phyloP scores from a whole-genome alignment of 2,113 vertebrate genomes.

The Cnemophilus loriae region DNA sequence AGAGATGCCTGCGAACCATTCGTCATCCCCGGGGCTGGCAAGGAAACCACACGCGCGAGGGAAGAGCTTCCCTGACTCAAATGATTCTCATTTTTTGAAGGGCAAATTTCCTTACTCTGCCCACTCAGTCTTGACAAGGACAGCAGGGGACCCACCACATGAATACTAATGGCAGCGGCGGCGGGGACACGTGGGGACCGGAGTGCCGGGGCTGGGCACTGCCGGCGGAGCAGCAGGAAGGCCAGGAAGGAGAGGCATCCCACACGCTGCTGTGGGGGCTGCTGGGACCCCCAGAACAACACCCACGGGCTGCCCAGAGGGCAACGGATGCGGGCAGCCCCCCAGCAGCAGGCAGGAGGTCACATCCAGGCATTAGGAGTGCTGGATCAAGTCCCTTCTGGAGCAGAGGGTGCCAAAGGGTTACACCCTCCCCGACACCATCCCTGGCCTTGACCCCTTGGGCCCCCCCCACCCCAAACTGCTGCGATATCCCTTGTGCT shows the following conservation, averaged over 20 bases:
- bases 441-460: slow-evolving; percentile 57
- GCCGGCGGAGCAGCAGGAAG: accelerated
- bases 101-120: slow-evolving; percentile 56
- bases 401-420: background rate
- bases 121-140: slow-evolving; percentile 67
- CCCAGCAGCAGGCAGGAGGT: background rate
- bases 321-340: background rate
- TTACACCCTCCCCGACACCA: background rate
- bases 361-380: too few relatives aligned
- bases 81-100: slow-evolving; percentile 63
- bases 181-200: background rate
- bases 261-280: background rate
- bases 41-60: slow-evolving; percentile 1
- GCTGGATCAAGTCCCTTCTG: background rate
- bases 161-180: slow-evolving; percentile 28
- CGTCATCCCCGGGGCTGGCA: slow-evolving; percentile 41
- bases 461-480: slow-evolving; percentile 60
- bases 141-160: slow-evolving; percentile 11
- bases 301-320: too few relatives aligned
- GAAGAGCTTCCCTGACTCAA: slow-evolving; percentile 57
- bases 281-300: background rate
- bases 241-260: accelerated
- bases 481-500: slow-evolving; percentile 79
- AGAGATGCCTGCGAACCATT: background rate
- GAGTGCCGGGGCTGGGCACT: background rate